Evolutionary conservation across 2,797 vertebrate genomes (phyloP).

Genomic region (Halcyon leucocephala): DNA sequence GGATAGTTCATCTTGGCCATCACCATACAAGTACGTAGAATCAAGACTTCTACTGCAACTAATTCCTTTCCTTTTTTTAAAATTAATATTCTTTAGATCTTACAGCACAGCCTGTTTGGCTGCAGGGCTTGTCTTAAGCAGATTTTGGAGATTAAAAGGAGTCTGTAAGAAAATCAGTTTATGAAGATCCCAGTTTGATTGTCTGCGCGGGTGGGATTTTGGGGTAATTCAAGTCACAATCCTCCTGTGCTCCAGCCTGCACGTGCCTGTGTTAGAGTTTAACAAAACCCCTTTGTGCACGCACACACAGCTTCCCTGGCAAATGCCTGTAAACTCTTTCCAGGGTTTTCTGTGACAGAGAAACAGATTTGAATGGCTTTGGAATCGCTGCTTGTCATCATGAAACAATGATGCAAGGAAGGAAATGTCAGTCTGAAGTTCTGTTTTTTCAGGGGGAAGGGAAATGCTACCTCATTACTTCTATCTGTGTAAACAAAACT

Average conservation of each 20-base stretch:
- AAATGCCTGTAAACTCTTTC: not conserved
- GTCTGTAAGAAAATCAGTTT: not conserved
- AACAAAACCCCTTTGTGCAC: not conserved
- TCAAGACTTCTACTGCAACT: not conserved
- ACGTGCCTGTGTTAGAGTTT: not conserved
- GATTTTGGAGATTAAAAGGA: not conserved
- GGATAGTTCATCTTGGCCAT: conserved; percentile 88
- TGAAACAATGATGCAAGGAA: not conserved
- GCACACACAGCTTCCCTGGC: not conserved
- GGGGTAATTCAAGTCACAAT: not conserved
- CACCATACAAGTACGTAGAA: conserved; percentile 87
- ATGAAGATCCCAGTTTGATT: not conserved
- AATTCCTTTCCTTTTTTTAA: not conserved
- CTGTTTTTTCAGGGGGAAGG: not conserved
- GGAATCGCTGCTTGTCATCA: not conserved
- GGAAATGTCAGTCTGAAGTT: not conserved
- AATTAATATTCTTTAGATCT: not conserved
- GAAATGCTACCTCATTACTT: conserved; percentile 12
- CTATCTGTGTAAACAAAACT: not conserved
- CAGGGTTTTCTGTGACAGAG: not conserved
- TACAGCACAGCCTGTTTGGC: not conserved
- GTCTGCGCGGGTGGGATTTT: not conserved
- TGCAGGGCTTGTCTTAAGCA: not conserved
- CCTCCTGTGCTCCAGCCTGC: not conserved
- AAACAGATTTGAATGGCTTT: conserved; percentile 13